Evolutionary conservation across 2,113 vertebrate genomes (phyloP).

Genomic region (Cryptotis parvus): DNA sequence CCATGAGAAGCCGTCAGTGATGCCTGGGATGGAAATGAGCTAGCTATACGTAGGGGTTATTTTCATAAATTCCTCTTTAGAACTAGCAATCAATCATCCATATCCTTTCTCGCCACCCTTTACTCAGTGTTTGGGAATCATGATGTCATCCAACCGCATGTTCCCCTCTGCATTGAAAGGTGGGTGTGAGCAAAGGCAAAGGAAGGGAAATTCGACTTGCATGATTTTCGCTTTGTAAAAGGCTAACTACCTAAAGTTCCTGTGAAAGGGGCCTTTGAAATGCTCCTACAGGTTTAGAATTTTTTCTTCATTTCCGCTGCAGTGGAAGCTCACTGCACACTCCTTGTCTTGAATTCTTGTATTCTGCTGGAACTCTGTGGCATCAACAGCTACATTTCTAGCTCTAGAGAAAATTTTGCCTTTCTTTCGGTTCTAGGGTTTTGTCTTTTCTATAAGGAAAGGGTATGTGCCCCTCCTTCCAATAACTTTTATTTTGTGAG

Average conservation of each 20-base stretch:
- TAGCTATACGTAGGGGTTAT: background rate
- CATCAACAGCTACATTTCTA: background rate
- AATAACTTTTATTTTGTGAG: constrained; percentile 17
- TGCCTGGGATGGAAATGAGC: background rate
- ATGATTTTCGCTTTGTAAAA: background rate
- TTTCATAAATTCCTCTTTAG: background rate
- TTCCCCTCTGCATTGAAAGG: background rate
- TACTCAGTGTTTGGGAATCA: background rate
- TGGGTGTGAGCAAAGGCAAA: background rate
- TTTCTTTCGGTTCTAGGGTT: background rate
- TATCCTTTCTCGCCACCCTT: background rate
- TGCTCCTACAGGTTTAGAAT: background rate
- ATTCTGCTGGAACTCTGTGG: background rate
- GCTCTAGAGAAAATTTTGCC: background rate
- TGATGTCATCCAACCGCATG: background rate
- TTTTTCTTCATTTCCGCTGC: background rate
- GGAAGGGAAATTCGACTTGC: background rate
- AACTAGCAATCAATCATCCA: background rate
- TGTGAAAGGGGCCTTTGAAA: background rate
- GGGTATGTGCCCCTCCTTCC: background rate
- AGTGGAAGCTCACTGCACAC: background rate
- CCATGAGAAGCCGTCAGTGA: background rate
- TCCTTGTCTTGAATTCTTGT: background rate
- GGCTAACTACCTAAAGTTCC: background rate
- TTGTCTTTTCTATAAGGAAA: constrained; percentile 7